phyloP scores from a whole-genome alignment of 2,888 invertebrate species.

The Aleiodes testaceus region DNA sequence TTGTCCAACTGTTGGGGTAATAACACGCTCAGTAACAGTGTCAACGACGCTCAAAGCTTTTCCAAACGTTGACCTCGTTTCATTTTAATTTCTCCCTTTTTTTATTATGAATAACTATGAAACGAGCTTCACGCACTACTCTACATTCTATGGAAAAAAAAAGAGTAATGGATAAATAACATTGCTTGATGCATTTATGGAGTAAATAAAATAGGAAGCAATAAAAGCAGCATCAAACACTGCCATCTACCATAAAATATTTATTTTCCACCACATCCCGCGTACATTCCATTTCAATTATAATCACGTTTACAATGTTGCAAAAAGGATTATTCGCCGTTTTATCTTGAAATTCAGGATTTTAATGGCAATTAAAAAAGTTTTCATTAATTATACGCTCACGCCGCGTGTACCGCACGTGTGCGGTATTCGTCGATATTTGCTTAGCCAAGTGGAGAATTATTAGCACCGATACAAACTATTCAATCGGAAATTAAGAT shows the following conservation, averaged over 20 bases:
- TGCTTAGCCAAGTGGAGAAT: neutral
- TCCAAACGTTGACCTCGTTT: constrained; percentile 16
- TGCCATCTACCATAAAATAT: constrained; percentile 26
- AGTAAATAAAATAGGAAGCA: neutral
- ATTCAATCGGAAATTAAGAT: neutral
- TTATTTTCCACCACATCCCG: constrained; percentile 8
- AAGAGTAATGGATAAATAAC: constrained; percentile 17
- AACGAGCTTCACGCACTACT: neutral
- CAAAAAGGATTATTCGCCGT: too few species aligned
- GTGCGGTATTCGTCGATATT: constrained; percentile 19
- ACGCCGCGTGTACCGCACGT: constrained; percentile 14
- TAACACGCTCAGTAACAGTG: constrained; percentile 5
- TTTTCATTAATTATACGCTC: constrained; percentile 5
- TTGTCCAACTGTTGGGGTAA: constrained; percentile 17
- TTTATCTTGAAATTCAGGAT: neutral
- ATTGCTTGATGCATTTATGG: constrained; percentile 24
- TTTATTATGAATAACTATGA: neutral
- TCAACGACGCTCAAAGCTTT: constrained; percentile 1
- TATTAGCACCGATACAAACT: constrained; percentile 6
- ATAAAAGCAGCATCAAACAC: constrained; percentile 22
- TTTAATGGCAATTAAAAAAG: constrained; percentile 8
- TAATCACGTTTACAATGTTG: neutral
- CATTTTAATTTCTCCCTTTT: too few species aligned
- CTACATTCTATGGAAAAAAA: neutral
- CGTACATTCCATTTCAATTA: constrained; percentile 16